Base-by-base conservation (phyloP, 2,113 vertebrate genomes). In the Xenopus tropicalis region DNA sequence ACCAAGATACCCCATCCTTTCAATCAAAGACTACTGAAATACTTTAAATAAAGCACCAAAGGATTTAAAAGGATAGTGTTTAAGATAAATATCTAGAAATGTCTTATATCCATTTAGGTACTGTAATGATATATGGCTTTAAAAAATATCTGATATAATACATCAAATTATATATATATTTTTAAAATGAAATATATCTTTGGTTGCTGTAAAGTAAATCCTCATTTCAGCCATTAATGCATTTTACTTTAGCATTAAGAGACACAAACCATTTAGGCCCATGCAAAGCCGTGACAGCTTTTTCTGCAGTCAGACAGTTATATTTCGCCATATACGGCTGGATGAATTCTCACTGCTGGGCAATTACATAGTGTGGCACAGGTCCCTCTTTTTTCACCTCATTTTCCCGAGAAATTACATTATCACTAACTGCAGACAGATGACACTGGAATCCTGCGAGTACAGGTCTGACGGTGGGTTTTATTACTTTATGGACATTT, bases 401-500 rank as follows among this genome's bases (percentile, higher is more conserved):
- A 48, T 66, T 66, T 66, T 48, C 43, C 64, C 22, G 29, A 61
- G 72, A 48, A 25, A 46, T 76, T 69, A 63, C 25, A 56, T 69
- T 69, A 63, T 67, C 29, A 69, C 66, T 56, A 75, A 75, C 44
- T 62, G 58, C 52, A 67, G 57, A 67, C 43, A 61, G 72, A 68
- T 62, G 66, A 76, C 73, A 63, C 23, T 48, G 72, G 61, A 66
- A 68, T 67, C 44, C 57, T 62, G 56, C 25, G 48, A 74, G 62
- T 42, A 54, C 64, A 19, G 66, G n/a, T 63, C 43, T 54, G 25
- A 56, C 46, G 59, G 56, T 61, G 37, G 61, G 56, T 56, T 69
- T 69, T 67, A 37, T 56, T 76, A 63, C 73, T 76, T 69, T 69
- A 69, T 76, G 58, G 66, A 43, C 57, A 75, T 76, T 76, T 74